A percentile compares a stretch with the other conserved stretches of the same genome.
Conservation (phyloP, 2,797 vertebrate genomes). For the Sebastes miniatus region DNA sequence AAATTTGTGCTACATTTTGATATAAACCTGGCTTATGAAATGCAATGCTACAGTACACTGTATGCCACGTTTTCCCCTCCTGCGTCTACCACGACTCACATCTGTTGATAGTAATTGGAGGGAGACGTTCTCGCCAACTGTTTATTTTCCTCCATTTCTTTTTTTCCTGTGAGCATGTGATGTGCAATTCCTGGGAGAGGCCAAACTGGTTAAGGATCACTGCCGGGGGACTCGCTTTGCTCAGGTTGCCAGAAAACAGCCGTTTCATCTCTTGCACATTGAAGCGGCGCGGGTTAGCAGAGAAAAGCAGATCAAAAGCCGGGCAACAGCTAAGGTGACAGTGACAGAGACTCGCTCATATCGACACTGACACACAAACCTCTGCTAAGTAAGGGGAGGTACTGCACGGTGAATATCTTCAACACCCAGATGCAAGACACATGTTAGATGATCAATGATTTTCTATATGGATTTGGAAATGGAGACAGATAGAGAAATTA, state of each 20-base stretch:
- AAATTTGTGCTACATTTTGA: not conserved
- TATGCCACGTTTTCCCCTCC: not conserved
- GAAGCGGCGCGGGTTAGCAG: slow-evolving; percentile 52
- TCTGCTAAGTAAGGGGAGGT: slow-evolving; percentile 31
- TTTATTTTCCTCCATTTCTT: slow-evolving; percentile 64
- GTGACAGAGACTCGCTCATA: slow-evolving; percentile 57
- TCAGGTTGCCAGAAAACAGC: slow-evolving; percentile 71
- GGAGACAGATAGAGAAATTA: slow-evolving; percentile 33
- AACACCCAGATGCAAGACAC: slow-evolving; percentile 22
- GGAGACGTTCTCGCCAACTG: slow-evolving; percentile 52
- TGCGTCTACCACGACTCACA: slow-evolving; percentile 31
- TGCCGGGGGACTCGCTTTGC: slow-evolving; percentile 69
- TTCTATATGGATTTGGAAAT: slow-evolving; percentile 36
- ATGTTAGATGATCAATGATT: slow-evolving; percentile 38
- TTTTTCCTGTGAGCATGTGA: slow-evolving; percentile 62
- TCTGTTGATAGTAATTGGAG: slow-evolving; percentile 64
- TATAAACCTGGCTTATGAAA: not conserved
- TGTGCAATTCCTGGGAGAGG: slow-evolving; percentile 70
- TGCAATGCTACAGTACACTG: not conserved
- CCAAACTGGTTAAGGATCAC: slow-evolving; percentile 67
- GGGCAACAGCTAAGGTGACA: slow-evolving; percentile 65
- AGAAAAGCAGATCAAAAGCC: slow-evolving; percentile 69
- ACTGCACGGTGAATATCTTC: slow-evolving; percentile 29
- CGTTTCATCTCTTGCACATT: slow-evolving; percentile 73
- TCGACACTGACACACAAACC: slow-evolving; percentile 53